Base-by-base conservation (phyloP, 2,888 invertebrate species). In the Argyresthia albistria region DNA sequence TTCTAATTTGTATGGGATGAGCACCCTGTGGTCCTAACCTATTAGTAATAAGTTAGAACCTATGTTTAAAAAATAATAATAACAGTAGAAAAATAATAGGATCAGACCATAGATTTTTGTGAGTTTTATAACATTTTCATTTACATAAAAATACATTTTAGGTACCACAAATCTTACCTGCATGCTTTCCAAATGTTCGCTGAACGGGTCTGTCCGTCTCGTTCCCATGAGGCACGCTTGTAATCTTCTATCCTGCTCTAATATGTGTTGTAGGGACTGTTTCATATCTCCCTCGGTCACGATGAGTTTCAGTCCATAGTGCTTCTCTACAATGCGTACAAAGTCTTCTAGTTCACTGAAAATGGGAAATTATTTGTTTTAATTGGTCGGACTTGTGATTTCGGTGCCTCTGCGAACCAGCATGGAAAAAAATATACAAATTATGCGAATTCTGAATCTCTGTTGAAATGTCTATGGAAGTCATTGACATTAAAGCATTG, bases 191-290 rank as follows among this genome's bases (percentile, higher is more conserved):
- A 96, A 76, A 59, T 91, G 76, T 58, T 90, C 83, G 50, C 95
- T 92, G 67, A 91, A 92, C 0, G 97, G 98, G 84, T 99, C 99
- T 0, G 94, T 94, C 52, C 91, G 88, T 56, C 99, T 89, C 4
- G 95, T 95, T 8, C 99, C 99, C 95, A 99, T 96, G 6, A 99
- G 86, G 53, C 95, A 93, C 0, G 95, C 97, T 70, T 94, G 93
- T 35, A 98, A 83, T 49, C 90, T 73, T 0, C 75, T 76, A 64
- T 89, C 89, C 10, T 88, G 78, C 0, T 83, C 69, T 46, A 94
- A 79, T 54, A 97, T 76, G 43, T 84, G 79, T 11, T 77, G 73
- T 43, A 99, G 79, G 0, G 94, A 93, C 14, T 84, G 76, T 73
- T 94, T 95, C 58, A 98, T 91, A 0, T 91, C 91, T 0, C 91